phyloP scores from a whole-genome alignment of 1,140 invertebrate genomes.

The Ceratoteleas bidentatus region DNA sequence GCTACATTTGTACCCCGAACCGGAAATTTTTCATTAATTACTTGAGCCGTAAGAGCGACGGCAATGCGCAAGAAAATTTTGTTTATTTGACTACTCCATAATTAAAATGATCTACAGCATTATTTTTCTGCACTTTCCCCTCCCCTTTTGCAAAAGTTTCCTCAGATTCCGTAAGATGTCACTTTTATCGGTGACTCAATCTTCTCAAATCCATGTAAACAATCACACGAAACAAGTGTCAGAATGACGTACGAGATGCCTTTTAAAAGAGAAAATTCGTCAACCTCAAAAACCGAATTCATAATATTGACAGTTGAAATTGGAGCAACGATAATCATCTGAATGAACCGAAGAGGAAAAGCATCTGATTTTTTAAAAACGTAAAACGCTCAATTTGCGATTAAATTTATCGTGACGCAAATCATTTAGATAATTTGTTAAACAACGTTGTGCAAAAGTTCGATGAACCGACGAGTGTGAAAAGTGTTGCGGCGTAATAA shows the following conservation, averaged over 20 bases:
- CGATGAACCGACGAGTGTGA: constrained; percentile 28
- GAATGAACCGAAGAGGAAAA: constrained; percentile 37
- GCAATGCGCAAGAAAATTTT: too few relatives aligned
- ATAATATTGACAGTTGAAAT: constrained; percentile 36
- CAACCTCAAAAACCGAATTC: constrained; percentile 1
- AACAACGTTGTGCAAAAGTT: constrained; percentile 20
- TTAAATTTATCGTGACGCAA: constrained; percentile 27
- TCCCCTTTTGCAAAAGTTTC: too few relatives aligned
- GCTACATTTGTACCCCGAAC: constrained; percentile 21
- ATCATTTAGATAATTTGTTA: constrained; percentile 30
- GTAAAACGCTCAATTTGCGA: constrained; percentile 16
- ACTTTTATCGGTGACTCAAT: constrained; percentile 24
- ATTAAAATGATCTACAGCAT: too few relatives aligned
- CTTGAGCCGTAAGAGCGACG: too few relatives aligned
- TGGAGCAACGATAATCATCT: constrained; percentile 45
- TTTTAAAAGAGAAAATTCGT: constrained; percentile 10
- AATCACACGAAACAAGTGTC: constrained; percentile 2
- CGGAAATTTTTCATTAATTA: constrained; percentile 45
- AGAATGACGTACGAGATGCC: too few relatives aligned
- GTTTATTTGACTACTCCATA: too few relatives aligned
- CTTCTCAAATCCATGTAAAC: neutral
- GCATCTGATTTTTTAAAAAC: constrained; percentile 27
- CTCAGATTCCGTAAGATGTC: too few relatives aligned
- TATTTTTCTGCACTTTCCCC: too few relatives aligned
- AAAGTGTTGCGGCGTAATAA: constrained; percentile 11